Base-by-base conservation (phyloP, 2,888 invertebrate species). In the Drosophila diplacantha region DNA sequence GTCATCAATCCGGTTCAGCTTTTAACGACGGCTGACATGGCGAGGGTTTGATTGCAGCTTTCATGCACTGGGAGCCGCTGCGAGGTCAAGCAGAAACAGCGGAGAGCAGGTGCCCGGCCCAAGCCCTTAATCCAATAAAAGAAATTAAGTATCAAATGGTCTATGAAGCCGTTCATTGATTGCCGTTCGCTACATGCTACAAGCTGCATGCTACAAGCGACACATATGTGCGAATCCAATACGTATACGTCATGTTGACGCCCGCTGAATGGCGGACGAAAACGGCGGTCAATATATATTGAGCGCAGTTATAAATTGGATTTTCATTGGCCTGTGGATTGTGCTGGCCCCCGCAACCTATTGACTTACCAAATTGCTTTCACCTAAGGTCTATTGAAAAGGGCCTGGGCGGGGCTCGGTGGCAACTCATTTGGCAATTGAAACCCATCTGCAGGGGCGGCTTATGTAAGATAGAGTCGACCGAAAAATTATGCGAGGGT, bases 91-190 rank as follows among this genome's bases (percentile, higher is more conserved):
- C 22, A 26, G 38, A 31, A 47, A 52, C 35, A 35, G 47, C 18
- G 16, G 22, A 47, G 29, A 14, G 44, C 46, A 26, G 24, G 5
- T 41, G 24, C n/a, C 41, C 24, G n/a, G 14, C 12, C 16, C 58
- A 46, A 59, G 60, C 59, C 51, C 65, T 69, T 73, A 83, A 84
- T 84, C 81, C 78, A 84, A 83, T 84, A 80, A 83, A 80, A 55
- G 67, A 81, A 84, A 83, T 76, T 83, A 74, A 71, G 72, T 76
- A 78, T 73, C 72, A 76, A 83, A 75, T 71, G 72, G 69, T 69
- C 64, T 69, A 61, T 59, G 79, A 82, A 80, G 80, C 79, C 82
- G 55, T 70, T 50, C 62, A 66, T 60, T 51, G 69, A 68, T 69
- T 68, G 68, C 49, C 37, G 6, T 32, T 32, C 38, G 22, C 50